Evolutionary conservation across 2,797 vertebrate species (phyloP), one percentile per base, ranked within the genome.

Genomic region (Liparis tanakae): DNA sequence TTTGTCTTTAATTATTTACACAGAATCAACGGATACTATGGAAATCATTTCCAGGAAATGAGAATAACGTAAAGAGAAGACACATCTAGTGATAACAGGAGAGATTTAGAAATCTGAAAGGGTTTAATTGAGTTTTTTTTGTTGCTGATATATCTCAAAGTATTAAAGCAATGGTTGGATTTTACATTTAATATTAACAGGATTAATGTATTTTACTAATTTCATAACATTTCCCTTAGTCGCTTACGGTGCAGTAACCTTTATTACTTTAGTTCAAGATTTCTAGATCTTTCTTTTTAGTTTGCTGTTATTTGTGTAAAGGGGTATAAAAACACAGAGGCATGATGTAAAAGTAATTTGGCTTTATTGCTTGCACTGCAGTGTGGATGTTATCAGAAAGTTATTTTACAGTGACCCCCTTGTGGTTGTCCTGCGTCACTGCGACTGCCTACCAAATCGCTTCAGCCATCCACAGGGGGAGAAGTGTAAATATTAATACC

Each of bases 301-400:
- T 30, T 30, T 30, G 25, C 25, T 30, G 25, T 30, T 30, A 30
- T 30, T 30, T 30, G 25, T 30, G 25, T 30, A 30, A 30, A 30
- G 25, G 25, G 25, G 25, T 30, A 30, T 30, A 30, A 30, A 30
- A 30, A 30, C 25, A 72, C 67, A 62, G 50, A 79, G 51, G 34
- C 50, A 25, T 43, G 14, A 2, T 61, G 79, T 94, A 93, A 95
- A 94, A 94, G 86, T 70, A 67, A 87, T 91, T 93, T 91, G 91
- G 87, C 89, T 95, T 95, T 95, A 95, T 95, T 95, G 92, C 92
- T 91, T 68, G 79, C 84, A 73, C 83, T 90, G 82, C 86, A 70
- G 82, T 84, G 83, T 61, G 70, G 74, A 82, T 78, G 61, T 84
- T 83, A 73, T 76, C 65, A 68, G 7, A 67, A 71, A 41, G 46